Percentiles rank a stretch among this genome's conserved stretches.
These are phyloP conservation scores for Norana najaformis DNA, from an alignment of 2,888 invertebrate species.

Conservation along the genomic window DNA sequence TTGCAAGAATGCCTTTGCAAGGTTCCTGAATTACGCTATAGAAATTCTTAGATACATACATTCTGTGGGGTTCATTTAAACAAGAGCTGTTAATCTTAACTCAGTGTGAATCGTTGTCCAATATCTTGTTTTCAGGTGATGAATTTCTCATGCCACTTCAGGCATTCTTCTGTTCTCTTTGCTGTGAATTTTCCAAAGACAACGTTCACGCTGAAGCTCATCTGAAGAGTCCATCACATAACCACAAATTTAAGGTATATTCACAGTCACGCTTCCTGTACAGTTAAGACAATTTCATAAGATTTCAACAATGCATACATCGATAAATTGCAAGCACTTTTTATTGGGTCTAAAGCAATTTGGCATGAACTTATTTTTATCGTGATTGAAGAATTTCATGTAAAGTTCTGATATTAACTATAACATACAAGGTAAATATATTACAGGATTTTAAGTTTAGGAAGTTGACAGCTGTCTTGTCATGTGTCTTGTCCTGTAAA, in stretches of 20 bases:
- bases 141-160: constrained; percentile 24
- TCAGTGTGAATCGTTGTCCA: background rate
- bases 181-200: constrained; percentile 15
- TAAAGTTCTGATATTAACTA: no score
- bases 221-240: constrained; percentile 8
- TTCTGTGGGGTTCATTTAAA: background rate
- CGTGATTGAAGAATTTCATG: background rate
- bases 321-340: background rate
- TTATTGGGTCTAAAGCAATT: background rate
- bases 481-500: background rate
- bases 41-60: background rate
- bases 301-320: background rate
- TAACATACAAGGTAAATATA: background rate
- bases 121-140: background rate
- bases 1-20: background rate
- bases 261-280: background rate
- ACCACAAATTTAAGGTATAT: constrained; percentile 15
- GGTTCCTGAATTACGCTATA: background rate
- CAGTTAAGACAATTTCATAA: background rate
- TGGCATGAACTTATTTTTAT: background rate
- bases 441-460: background rate
- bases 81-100: background rate
- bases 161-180: constrained; percentile 22
- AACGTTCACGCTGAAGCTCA: constrained; percentile 6
- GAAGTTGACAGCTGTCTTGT: background rate